phyloP scores from a whole-genome alignment of 2,888 invertebrate genomes.

The Camponotus fellah region DNA sequence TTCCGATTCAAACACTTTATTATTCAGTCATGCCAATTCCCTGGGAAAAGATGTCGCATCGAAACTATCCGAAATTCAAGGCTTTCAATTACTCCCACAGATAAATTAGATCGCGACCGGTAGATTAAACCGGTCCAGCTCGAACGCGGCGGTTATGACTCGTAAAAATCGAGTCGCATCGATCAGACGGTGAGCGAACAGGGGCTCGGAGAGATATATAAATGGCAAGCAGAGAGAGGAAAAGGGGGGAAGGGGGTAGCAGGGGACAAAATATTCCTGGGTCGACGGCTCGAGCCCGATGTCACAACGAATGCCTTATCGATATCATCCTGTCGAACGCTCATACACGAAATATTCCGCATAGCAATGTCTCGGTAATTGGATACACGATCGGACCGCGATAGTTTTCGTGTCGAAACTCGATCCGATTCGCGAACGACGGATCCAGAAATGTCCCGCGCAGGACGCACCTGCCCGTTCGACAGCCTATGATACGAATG shows the following conservation, averaged over 20 bases:
- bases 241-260: not conserved
- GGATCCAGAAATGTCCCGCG: constrained; percentile 53
- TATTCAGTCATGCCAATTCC: constrained; percentile 16
- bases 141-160: constrained; percentile 54
- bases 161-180: constrained; percentile 57
- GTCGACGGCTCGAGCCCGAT: constrained; percentile 54
- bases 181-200: constrained; percentile 30
- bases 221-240: not conserved
- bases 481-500: constrained; percentile 65
- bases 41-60: not conserved
- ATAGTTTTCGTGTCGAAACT: constrained; percentile 66
- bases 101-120: constrained; percentile 52
- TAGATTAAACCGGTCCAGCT: constrained; percentile 52
- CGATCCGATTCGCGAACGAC: constrained; percentile 56
- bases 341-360: constrained; percentile 47
- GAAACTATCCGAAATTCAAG: constrained; percentile 10
- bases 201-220: constrained; percentile 13
- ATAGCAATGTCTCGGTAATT: constrained; percentile 59
- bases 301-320: constrained; percentile 56
- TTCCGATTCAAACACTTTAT: constrained; percentile 2
- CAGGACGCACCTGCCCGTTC: constrained; percentile 57
- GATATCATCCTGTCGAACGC: constrained; percentile 52
- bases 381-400: constrained; percentile 62
- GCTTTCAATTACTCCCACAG: constrained; percentile 51
- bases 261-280: constrained; percentile 36